A percentile compares a stretch with the other conserved stretches of the same genome.
Conservation (phyloP, 2,797 vertebrate genomes). For the Ptychadena robeensis region DNA sequence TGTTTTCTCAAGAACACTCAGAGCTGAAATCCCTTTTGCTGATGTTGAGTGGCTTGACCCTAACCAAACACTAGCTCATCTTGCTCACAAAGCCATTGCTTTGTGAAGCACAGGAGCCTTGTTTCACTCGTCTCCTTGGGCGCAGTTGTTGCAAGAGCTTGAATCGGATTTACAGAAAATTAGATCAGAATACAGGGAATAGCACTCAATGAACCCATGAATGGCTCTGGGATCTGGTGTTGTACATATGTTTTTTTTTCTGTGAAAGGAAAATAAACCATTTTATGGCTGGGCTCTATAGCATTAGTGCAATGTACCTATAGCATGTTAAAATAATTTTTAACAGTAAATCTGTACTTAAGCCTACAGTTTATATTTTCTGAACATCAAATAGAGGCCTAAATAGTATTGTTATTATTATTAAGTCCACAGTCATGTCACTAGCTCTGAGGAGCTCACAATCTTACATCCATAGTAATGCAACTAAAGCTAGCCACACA, state of each 20-base stretch:
- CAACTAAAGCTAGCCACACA: too few species aligned
- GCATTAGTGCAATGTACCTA: neutral
- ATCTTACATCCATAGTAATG: too few species aligned
- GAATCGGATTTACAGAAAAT: constrained; percentile 49
- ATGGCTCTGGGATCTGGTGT: neutral
- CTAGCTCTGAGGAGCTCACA: too few species aligned
- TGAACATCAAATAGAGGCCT: too few species aligned
- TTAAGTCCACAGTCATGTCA: too few species aligned
- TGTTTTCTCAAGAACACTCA: constrained; percentile 55
- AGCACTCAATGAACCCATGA: constrained; percentile 6
- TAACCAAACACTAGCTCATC: constrained; percentile 47
- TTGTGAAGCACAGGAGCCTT: constrained; percentile 37
- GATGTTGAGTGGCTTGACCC: constrained; percentile 51
- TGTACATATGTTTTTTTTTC: neutral
- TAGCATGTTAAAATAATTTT: neutral
- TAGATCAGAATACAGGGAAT: constrained; percentile 28
- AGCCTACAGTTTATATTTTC: neutral
- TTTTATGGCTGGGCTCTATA: neutral
- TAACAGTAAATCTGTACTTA: neutral
- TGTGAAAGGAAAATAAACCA: neutral
- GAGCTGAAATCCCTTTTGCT: constrained; percentile 54
- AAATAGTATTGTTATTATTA: too few species aligned
- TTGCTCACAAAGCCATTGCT: constrained; percentile 51
- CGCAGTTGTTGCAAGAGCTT: constrained; percentile 49
- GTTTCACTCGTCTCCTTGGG: constrained; percentile 29